These are phyloP conservation scores for Hydractinia echinata DNA, from an alignment of 30 jellyfish, hydroid and myxozoan species.

Conservation along the genomic window DNA sequence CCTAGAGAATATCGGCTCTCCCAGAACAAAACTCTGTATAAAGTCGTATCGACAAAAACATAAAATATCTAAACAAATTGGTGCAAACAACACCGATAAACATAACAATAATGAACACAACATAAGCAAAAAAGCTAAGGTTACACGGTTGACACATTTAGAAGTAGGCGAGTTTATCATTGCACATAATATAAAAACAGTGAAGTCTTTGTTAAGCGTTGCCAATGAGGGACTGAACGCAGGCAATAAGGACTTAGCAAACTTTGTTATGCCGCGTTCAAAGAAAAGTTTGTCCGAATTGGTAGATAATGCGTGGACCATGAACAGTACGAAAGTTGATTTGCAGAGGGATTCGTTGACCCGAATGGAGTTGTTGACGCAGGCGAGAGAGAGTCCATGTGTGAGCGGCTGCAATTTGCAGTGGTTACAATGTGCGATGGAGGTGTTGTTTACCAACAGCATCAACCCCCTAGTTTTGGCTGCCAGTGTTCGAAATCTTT, in stretches of 20 bases:
- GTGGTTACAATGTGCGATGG: conserved; percentile 50
- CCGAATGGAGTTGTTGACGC: background rate
- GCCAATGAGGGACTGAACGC: conserved; percentile 32
- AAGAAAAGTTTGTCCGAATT: conserved; percentile 20
- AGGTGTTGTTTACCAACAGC: conserved; percentile 28
- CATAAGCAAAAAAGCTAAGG: no score
- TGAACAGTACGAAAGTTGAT: conserved; percentile 27
- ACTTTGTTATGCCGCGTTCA: conserved; percentile 18
- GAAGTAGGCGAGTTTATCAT: conserved; percentile 34
- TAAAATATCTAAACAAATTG: no score
- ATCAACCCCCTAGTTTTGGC: conserved; percentile 30
- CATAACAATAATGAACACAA: no score
- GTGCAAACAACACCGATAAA: no score
- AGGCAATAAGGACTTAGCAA: conserved; percentile 50
- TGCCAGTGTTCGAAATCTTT: conserved; percentile 19
- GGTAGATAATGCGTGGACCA: conserved; percentile 30
- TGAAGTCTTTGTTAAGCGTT: conserved; percentile 26
- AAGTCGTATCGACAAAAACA: conserved; percentile 10
- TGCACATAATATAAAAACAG: conserved; percentile 8
- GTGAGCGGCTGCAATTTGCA: conserved; percentile 19
- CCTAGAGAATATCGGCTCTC: conserved; percentile 30
- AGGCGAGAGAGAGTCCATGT: conserved; percentile 28
- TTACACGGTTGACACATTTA: conserved; percentile 20
- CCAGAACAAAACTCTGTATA: conserved; percentile 27
- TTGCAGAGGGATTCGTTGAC: conserved; percentile 36